phyloP scores from a whole-genome alignment of 1,140 invertebrate genomes.

The Araneus ventricosus region DNA sequence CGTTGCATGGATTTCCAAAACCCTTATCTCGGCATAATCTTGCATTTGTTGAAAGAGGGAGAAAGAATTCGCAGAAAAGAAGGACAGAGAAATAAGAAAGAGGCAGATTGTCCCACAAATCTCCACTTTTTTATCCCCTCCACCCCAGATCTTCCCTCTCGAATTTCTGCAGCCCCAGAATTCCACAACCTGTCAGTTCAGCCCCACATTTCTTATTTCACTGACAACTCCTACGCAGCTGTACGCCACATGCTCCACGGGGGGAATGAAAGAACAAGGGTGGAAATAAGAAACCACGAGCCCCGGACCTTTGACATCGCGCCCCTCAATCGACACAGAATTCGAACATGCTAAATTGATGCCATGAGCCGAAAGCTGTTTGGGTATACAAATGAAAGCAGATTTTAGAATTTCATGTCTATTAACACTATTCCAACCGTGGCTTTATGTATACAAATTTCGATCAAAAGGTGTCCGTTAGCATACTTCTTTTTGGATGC shows the following conservation, averaged over 20 bases:
- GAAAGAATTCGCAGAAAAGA: not conserved
- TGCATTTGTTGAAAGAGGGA: not conserved
- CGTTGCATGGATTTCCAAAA: not conserved
- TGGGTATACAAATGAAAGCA: too few species aligned
- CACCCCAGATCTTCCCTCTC: not conserved
- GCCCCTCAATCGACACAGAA: not conserved
- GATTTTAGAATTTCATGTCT: too few species aligned
- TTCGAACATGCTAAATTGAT: not conserved
- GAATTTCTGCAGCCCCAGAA: not conserved
- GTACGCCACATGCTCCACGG: conserved; percentile 48
- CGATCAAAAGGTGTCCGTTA: too few species aligned
- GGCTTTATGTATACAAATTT: too few species aligned
- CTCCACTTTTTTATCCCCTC: not conserved
- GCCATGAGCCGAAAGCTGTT: not conserved
- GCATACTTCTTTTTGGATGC: too few species aligned
- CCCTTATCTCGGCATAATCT: not conserved
- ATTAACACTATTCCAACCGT: too few species aligned
- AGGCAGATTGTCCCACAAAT: conserved; percentile 22
- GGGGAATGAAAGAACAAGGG: conserved; percentile 4
- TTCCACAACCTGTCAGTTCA: conserved; percentile 37
- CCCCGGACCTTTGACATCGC: conserved; percentile 24
- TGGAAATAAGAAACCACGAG: conserved; percentile 46
- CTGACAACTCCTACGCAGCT: conserved; percentile 55
- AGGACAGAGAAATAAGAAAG: not conserved
- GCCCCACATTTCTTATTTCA: conserved; percentile 15